Conservation (phyloP, 2,113 vertebrate species). For the Eurystomus gularis region DNA sequence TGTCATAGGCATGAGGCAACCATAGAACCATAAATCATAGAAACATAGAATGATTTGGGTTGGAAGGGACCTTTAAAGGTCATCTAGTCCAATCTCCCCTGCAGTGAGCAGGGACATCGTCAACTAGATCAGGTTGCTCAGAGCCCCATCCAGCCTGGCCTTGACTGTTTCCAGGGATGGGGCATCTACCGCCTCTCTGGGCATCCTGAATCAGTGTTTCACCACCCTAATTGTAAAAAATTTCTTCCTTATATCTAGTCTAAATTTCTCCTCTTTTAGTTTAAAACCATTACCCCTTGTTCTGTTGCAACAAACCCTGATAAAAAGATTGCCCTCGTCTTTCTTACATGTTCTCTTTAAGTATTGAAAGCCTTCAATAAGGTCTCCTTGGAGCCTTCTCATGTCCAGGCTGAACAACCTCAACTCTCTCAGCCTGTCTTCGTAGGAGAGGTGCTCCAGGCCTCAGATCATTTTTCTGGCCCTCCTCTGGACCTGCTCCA, state of each 20-base stretch:
- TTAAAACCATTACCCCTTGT: not conserved
- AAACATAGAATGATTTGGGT: not conserved
- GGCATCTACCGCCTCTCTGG: not conserved
- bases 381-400: not conserved
- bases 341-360: not conserved
- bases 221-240: not conserved
- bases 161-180: not conserved
- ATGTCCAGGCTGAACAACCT: not conserved
- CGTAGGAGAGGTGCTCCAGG: not conserved
- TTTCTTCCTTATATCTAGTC: not conserved
- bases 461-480: not conserved
- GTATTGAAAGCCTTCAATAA: not conserved
- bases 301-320: not conserved
- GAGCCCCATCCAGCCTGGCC: fast-evolving
- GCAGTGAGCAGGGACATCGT: not conserved
- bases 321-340: not conserved
- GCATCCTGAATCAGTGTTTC: not conserved
- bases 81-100: not conserved
- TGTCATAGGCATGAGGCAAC: not conserved
- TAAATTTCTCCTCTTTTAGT: not conserved
- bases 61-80: not conserved
- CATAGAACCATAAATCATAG: not conserved
- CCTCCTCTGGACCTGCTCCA: not conserved
- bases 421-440: not conserved
- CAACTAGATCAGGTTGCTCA: not conserved